Base-by-base conservation (phyloP, 2,113 vertebrate species). In the Coptodon bakossiorum region DNA sequence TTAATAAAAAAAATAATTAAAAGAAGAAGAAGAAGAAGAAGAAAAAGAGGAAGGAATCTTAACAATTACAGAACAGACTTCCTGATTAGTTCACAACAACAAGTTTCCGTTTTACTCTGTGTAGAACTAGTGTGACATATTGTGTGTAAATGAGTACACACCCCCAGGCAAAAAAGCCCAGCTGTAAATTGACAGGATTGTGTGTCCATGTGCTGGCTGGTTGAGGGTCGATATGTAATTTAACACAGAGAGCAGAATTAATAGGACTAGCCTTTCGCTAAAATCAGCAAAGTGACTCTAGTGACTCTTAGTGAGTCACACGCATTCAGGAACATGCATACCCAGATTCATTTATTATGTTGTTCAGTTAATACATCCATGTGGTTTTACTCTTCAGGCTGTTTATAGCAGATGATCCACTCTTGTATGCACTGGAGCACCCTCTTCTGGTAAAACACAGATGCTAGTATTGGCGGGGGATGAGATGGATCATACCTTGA, bases 211-310 rank as follows among this genome's bases (percentile, higher is more conserved):
- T 76, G 80, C 59, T 78, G 86, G 68, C 89, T 80, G 82, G 36
- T 13, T 54, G 81, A 73, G 82, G 94, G 90, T 94, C 90, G 59
- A 95, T 95, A 93, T 90, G 90, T 94, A 91, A 95, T 95, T 95
- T 94, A 90, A 88, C 82, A 89, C 88, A 40, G 84, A 80, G 76
- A 88, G 78, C 57, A 84, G 80, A 93, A 92, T 84, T 91, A 92
- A 88, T 88, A 83, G 81, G 82, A 88, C 59, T 56, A 68, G 88
- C 80, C 86, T 87, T 84, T 81, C 68, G 63, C 82, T 63, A 78
- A 80, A 45, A 80, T 90, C 82, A 87, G 43, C 52, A 86, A 31
- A 73, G 31, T 71, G 78, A 87, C 82, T 89, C 68, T 78, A 56
- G 87, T 88, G 88, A 89, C 71, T 87, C 43, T 48, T 54, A 78